phyloP scores from a whole-genome alignment of 2,797 vertebrate species.

The Pyrocephalus nanus region DNA sequence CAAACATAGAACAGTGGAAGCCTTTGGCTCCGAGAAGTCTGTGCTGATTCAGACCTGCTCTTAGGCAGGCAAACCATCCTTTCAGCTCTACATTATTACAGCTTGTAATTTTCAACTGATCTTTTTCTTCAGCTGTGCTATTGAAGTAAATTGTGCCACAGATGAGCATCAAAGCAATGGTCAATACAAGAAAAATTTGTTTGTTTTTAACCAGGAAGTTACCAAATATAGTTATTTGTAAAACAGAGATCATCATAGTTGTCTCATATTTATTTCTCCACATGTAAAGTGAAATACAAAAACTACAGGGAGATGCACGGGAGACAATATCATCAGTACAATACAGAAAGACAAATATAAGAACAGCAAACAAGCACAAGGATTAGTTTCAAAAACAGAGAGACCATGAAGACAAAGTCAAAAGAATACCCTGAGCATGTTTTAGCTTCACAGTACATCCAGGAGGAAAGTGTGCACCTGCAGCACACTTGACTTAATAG shows the following conservation, averaged over 20 bases:
- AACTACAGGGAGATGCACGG: background rate
- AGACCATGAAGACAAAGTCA: background rate
- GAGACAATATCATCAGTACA: background rate
- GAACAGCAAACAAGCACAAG: background rate
- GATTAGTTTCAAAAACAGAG: background rate
- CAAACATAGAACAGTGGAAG: background rate
- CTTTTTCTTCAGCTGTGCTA: background rate
- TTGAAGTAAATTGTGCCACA: background rate
- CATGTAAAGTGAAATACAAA: background rate
- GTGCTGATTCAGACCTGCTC: background rate
- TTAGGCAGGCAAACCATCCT: background rate
- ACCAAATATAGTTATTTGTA: background rate
- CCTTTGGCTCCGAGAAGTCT: slow-evolving; percentile 33
- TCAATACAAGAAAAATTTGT: background rate
- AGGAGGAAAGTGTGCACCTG: background rate
- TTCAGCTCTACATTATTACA: background rate
- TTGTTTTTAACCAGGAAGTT: background rate
- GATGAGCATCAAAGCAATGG: background rate
- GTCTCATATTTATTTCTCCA: background rate
- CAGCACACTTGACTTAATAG: background rate
- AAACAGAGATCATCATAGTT: background rate
- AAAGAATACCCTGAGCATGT: background rate
- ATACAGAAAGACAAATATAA: background rate
- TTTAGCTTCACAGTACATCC: background rate
- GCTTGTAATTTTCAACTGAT: background rate